Evolutionary conservation across 1,140 invertebrate genomes (phyloP).

Genomic region (Penaeus japonicus): DNA sequence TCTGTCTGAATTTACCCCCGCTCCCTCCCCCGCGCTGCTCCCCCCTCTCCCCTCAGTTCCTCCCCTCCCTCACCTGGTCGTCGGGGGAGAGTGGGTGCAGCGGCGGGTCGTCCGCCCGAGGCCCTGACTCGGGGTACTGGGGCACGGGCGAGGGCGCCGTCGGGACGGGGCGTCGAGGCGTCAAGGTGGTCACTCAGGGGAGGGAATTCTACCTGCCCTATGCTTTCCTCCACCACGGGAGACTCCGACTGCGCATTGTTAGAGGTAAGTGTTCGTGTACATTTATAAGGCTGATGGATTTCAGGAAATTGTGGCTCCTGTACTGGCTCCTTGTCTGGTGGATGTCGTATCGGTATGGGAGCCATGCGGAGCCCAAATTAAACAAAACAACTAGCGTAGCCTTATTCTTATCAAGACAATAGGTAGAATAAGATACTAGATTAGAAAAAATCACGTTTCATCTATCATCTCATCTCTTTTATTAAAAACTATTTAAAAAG

Average conservation of each 20-base stretch:
- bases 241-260: constrained; percentile 48
- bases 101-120: neutral
- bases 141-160: constrained; percentile 2
- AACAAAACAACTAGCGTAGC: no score
- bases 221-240: constrained; percentile 39
- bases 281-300: neutral
- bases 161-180: neutral
- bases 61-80: constrained; percentile 31
- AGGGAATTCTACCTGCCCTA: constrained; percentile 44
- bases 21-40: neutral
- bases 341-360: no score
- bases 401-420: no score
- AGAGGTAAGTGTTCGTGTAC: constrained; percentile 28
- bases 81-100: constrained; percentile 39
- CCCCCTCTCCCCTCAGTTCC: neutral
- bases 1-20: neutral
- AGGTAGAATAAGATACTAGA: no score
- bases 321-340: neutral
- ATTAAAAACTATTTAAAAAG: no score
- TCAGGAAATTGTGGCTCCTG: neutral
- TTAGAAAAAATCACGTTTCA: no score
- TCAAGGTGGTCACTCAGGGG: constrained; percentile 40
- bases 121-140: constrained; percentile 47
- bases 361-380: no score
- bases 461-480: no score